Evolutionary conservation across 2,888 invertebrate genomes (phyloP).

Genomic region (Metacarcinus magister): DNA sequence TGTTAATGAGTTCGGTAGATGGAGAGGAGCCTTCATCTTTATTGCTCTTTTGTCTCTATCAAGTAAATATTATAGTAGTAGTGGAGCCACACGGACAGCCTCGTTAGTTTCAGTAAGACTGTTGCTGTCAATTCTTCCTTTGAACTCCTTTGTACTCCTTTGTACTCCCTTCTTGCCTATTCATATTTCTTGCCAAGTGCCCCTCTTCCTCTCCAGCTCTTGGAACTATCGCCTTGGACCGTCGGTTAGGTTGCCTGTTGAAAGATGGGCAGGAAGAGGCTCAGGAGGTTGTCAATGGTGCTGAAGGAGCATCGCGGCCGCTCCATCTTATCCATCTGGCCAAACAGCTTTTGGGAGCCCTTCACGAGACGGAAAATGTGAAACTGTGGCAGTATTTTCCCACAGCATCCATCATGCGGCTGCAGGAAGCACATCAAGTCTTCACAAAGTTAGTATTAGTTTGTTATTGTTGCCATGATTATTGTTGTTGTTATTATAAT

Average conservation of each 20-base stretch:
- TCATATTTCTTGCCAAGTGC: background rate
- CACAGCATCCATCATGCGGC: conserved; percentile 71
- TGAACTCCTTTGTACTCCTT: background rate
- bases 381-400: conserved; percentile 79
- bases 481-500: background rate
- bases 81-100: too few species aligned
- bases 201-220: conserved; percentile 55
- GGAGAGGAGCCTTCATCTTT: too few species aligned
- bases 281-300: background rate
- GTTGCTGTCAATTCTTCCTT: background rate
- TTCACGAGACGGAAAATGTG: conserved; percentile 76
- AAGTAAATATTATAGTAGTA: too few species aligned
- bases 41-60: too few species aligned
- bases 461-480: background rate
- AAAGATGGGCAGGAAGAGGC: background rate
- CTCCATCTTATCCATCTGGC: conserved; percentile 61
- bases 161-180: background rate
- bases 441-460: conserved; percentile 66
- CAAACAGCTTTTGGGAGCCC: conserved; percentile 69
- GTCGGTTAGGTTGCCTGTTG: conserved; percentile 63
- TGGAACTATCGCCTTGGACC: conserved; percentile 69
- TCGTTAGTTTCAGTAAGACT: too few species aligned
- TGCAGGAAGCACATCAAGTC: conserved; percentile 73
- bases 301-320: background rate
- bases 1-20: too few species aligned